phyloP scores from a whole-genome alignment of 2,113 vertebrate genomes.

The Campylorhamphus procurvoides region DNA sequence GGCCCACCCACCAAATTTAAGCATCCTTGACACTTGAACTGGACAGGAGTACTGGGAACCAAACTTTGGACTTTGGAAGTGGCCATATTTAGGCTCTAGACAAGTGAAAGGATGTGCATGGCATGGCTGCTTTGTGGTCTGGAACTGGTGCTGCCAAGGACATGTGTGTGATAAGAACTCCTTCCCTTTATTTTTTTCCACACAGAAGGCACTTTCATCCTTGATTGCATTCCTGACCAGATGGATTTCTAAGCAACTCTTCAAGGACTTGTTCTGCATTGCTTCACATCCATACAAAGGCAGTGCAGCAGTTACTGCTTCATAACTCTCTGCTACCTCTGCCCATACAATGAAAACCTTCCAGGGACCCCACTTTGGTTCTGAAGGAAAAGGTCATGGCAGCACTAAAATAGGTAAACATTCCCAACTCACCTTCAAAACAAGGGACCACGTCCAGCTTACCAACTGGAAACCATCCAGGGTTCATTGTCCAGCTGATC shows the following conservation, averaged over 20 bases:
- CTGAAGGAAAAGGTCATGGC: not conserved
- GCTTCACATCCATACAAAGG: not conserved
- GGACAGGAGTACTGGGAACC: not conserved
- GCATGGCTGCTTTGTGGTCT: not conserved
- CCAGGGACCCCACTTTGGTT: too few species aligned
- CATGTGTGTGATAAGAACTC: not conserved
- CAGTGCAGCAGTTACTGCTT: not conserved
- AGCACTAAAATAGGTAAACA: not conserved
- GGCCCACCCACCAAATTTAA: not conserved
- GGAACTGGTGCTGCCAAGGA: not conserved
- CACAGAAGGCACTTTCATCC: not conserved
- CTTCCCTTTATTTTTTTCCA: not conserved
- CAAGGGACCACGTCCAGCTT: not conserved
- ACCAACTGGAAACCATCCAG: not conserved
- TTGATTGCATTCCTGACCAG: not conserved
- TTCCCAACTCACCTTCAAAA: not conserved
- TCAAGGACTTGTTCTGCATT: not conserved
- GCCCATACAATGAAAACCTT: not conserved
- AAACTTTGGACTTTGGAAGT: not conserved
- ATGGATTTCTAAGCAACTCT: not conserved
- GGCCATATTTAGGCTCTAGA: not conserved
- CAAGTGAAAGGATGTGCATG: not conserved
- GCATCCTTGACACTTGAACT: not conserved
- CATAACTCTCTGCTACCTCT: rapidly evolving
- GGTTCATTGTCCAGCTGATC: not conserved